phyloP scores from a whole-genome alignment of 2,113 vertebrate species.

The Clupea harengus region DNA sequence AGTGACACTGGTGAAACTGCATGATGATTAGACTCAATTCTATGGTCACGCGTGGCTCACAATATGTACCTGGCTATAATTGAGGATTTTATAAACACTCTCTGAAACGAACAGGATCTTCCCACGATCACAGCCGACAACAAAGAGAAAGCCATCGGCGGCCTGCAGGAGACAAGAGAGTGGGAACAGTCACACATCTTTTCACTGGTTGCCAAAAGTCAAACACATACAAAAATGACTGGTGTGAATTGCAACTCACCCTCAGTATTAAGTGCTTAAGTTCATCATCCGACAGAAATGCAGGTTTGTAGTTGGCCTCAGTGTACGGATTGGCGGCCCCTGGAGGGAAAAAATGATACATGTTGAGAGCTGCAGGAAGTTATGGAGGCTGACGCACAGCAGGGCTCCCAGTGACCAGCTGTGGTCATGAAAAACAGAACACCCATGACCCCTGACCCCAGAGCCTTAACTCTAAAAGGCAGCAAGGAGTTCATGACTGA shows the following conservation, averaged over 20 bases:
- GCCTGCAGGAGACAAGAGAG: slow-evolving; percentile 71
- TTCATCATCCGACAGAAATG: slow-evolving; percentile 96
- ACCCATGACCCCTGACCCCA: not conserved
- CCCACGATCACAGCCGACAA: slow-evolving; percentile 96
- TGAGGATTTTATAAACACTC: slow-evolving; percentile 98
- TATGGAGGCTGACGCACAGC: not conserved
- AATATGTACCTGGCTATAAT: slow-evolving; percentile 92
- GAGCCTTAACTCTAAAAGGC: not conserved
- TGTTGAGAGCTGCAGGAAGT: not conserved
- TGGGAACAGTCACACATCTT: not conserved
- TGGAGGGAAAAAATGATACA: slow-evolving; percentile 53
- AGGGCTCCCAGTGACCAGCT: not conserved
- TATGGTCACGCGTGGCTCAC: not conserved
- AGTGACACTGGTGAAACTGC: not conserved
- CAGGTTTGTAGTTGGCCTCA: slow-evolving; percentile 98
- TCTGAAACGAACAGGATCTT: slow-evolving; percentile 99
- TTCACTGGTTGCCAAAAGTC: not conserved
- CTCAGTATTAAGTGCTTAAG: slow-evolving; percentile 96
- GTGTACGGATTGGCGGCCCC: slow-evolving; percentile 96
- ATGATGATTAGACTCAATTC: not conserved
- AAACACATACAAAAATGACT: not conserved
- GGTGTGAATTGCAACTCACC: slow-evolving; percentile 69
- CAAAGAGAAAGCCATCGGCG: slow-evolving; percentile 97
- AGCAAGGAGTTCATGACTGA: not conserved
- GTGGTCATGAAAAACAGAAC: not conserved